Evolutionary conservation across 2,888 invertebrate genomes (phyloP).

Genomic region (Diaperis boleti): DNA sequence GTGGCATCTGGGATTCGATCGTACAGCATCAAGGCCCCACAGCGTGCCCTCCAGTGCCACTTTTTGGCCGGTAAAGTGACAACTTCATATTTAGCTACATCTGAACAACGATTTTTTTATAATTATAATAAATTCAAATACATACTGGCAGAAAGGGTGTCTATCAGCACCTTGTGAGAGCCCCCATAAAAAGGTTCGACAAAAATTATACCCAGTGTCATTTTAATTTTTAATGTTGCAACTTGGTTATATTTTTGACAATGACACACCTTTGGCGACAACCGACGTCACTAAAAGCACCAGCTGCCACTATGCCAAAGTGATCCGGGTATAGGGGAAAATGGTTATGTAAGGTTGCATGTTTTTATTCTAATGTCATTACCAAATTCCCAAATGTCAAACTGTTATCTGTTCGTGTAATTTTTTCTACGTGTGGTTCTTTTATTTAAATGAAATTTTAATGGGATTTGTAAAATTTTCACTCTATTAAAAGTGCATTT

Average conservation of each 20-base stretch:
- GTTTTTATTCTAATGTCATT: not conserved
- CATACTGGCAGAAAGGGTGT: slow-evolving; percentile 62
- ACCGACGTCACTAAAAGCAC: not conserved
- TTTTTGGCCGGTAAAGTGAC: slow-evolving; percentile 77
- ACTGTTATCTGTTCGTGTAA: not conserved
- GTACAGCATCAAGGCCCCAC: slow-evolving; percentile 74
- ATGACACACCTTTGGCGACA: not conserved
- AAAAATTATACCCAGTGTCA: slow-evolving; percentile 63
- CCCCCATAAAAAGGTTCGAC: slow-evolving; percentile 81
- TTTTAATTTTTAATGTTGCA: no score
- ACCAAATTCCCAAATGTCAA: slow-evolving; percentile 2
- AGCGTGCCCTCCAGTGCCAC: slow-evolving; percentile 83
- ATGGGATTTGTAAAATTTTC: not conserved
- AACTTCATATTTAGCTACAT: slow-evolving; percentile 63
- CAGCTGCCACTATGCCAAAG: not conserved
- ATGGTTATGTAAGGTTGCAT: not conserved
- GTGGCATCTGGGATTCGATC: slow-evolving; percentile 70
- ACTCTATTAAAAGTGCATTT: not conserved
- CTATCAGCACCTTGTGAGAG: slow-evolving; percentile 77
- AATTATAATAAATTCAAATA: slow-evolving; percentile 11
- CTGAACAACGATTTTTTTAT: no score
- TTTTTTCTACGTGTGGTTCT: slow-evolving; percentile 7
- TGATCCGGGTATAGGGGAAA: slow-evolving; percentile 4
- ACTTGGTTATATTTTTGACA: not conserved
- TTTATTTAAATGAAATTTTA: not conserved